A percentile compares a stretch with the other conserved stretches of the same genome.
Evolutionary conservation across 1,140 invertebrate species (phyloP).

Genomic region (Cotesia chilonis): DNA sequence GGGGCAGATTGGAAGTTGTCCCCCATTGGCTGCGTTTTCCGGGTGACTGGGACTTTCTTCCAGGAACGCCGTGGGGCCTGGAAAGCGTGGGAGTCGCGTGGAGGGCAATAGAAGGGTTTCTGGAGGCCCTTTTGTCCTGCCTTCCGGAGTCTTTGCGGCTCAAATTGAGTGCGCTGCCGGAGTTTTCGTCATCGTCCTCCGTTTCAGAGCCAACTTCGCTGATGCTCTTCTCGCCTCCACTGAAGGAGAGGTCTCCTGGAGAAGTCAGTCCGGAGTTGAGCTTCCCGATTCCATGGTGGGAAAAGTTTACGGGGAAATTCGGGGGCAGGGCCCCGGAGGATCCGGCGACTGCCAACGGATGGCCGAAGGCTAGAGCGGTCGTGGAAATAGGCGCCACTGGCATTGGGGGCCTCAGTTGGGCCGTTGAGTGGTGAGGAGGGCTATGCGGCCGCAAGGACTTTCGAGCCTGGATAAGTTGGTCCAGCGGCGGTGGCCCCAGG

Average conservation of each 20-base stretch:
- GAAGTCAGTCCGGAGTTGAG: slow-evolving; percentile 41
- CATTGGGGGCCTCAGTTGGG: slow-evolving; percentile 59
- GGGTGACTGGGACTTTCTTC: slow-evolving; percentile 84
- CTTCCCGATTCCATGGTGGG: slow-evolving; percentile 55
- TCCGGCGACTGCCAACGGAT: slow-evolving; percentile 56
- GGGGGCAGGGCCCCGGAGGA: slow-evolving; percentile 59
- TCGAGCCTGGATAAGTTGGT: slow-evolving; percentile 48
- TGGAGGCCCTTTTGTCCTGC: slow-evolving; percentile 64
- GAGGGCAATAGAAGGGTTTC: slow-evolving; percentile 49
- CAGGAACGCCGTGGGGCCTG: slow-evolving; percentile 66
- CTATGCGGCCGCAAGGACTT: slow-evolving; percentile 54
- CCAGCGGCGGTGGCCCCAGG: slow-evolving; percentile 67
- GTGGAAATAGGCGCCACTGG: slow-evolving; percentile 60
- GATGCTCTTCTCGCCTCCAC: slow-evolving; percentile 56
- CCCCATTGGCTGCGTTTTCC: slow-evolving; percentile 89
- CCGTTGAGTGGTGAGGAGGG: slow-evolving; percentile 48
- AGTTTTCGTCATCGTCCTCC: slow-evolving; percentile 73
- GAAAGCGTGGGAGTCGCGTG: slow-evolving; percentile 52
- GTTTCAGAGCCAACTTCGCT: slow-evolving; percentile 70
- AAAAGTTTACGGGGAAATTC: slow-evolving; percentile 58
- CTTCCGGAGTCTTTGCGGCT: slow-evolving; percentile 62
- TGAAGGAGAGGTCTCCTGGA: slow-evolving; percentile 44
- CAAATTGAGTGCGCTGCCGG: slow-evolving; percentile 75
- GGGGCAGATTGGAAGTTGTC: slow-evolving; percentile 75
- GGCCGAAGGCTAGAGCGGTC: slow-evolving; percentile 55